Base-by-base conservation (phyloP, 2,113 vertebrate genomes). In the Scomber colias region DNA sequence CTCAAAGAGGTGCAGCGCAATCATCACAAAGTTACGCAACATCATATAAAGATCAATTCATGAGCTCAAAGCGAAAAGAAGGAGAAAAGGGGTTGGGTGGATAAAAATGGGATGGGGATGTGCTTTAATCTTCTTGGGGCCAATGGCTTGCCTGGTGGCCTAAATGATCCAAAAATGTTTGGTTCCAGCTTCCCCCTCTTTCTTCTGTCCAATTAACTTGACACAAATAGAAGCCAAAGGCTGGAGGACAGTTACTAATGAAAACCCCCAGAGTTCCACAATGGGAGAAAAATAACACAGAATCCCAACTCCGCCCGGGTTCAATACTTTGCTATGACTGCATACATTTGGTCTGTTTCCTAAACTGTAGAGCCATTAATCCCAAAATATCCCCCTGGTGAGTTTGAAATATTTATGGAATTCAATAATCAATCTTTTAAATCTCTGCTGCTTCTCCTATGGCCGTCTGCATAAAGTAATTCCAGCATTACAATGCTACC, bases 21-120 rank as follows among this genome's bases (percentile, higher is more conserved):
- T 90, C 84, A 85, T 81, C 89, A 75, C 82, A 78, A 85, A 83
- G 83, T 93, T 93, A 90, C 57, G 61, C 79, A 92, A 93, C 83
- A 67, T 83, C 64, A 24, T 49, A 80, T 82, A 88, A 87, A 89
- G 85, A 90, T 90, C 89, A 82, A 90, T 90, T 90, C 85, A 68
- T 71, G 77, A 16, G 83, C 89, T 89, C 76, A 82, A 86, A 87
- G 85, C 40, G 31, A 79, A 74, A 75, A 82, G 48, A 11, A 83
- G 62, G 53, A 71, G 75, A 73, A 48, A 79, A 1, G 51, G 55
- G 51, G 27, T 11, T 55, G 35, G 55, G 46, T 24, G 81, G 79
- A 72, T 75, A 24, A 86, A 27, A 89, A 76, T 70, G 70, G 75
- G 69, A 54, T 40, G 54, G 67, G 78, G 86, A 78, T 69, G 77